Base-by-base conservation (phyloP, 64 coral and sea anemone species). In the Orbicella faveolata region DNA sequence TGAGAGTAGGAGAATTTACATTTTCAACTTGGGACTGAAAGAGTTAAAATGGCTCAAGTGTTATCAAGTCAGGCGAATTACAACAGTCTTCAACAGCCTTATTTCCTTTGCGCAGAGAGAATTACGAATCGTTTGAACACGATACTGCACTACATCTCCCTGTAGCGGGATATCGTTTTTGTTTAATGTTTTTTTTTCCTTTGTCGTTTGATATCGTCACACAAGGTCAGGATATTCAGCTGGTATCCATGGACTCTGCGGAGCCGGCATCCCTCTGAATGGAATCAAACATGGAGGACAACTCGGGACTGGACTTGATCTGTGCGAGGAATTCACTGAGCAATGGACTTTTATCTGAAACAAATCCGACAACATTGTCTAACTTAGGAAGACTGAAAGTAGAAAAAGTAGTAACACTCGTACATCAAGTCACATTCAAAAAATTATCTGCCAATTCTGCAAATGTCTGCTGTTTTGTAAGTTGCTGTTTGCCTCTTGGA, bases 311-410 rank as follows among this genome's bases (percentile, higher is more conserved):
- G 0, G 97, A 93, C 77, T 95, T 95, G 64, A 99, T 95, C 77
- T 99, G 97, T 35, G 97, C 90, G 15, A 99, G 78, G 75, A 99
- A 99, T 74, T 99, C 97, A 48, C 92, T 99, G 69, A 99, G 59
- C 33, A 99, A 68, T 3, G 97, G 97, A 21, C 94, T 99, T 72
- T 95, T 99, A 68, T 99, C 97, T 99, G 80, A 65, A 95, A 95
- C 18, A 83, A 55, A 37, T 30, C 18, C 52, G 26, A 44, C 15
- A 53, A 61, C 83, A 36, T 13, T n/a, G 26, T 14, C 36, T 11
- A 6, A 16, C 25, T 70, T 23, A 26, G 21, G 20, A 11, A 36
- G 17, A 53, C 44, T 59, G 55, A 59, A 16, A 14, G 55, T 59
- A 14, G 2, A 59, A 59, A 1, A 59, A 59, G 30, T 14, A 15